Evolutionary conservation across 2,888 invertebrate genomes (phyloP).

Genomic region (Orthosia gothica): DNA sequence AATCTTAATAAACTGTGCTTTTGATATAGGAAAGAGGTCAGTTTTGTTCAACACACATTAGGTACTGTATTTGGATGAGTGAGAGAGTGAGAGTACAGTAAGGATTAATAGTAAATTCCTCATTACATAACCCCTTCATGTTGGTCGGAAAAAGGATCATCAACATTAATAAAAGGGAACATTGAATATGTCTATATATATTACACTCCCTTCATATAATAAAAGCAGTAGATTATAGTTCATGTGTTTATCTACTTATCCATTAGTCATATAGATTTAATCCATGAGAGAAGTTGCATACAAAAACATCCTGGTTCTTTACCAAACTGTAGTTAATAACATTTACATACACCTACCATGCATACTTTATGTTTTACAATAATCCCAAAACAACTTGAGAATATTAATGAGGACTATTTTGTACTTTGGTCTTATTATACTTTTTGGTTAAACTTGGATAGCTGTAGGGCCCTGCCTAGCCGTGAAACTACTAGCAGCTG

Average conservation of each 20-base stretch:
- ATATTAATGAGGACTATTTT: constrained; percentile 53
- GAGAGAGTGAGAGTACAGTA: too few species aligned
- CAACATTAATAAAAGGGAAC: background rate
- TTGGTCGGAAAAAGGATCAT: background rate
- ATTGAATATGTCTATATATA: background rate
- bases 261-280: constrained; percentile 8
- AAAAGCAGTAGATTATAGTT: background rate
- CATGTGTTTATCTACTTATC: background rate
- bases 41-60: background rate
- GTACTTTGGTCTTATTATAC: constrained; percentile 4
- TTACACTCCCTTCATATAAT: background rate
- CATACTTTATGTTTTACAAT: constrained; percentile 49
- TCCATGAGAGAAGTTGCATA: constrained; percentile 13
- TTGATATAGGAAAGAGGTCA: background rate
- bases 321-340: constrained; percentile 19
- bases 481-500: constrained; percentile 9
- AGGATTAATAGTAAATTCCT: background rate
- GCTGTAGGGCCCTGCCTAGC: background rate
- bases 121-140: background rate
- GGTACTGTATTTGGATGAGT: too few species aligned
- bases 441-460: background rate
- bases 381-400: constrained; percentile 49
- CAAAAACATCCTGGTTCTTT: constrained; percentile 26
- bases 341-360: constrained; percentile 61
- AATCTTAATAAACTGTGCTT: background rate